Conservation (phyloP, 2,888 invertebrate species). For the Euzophera pinguis region DNA sequence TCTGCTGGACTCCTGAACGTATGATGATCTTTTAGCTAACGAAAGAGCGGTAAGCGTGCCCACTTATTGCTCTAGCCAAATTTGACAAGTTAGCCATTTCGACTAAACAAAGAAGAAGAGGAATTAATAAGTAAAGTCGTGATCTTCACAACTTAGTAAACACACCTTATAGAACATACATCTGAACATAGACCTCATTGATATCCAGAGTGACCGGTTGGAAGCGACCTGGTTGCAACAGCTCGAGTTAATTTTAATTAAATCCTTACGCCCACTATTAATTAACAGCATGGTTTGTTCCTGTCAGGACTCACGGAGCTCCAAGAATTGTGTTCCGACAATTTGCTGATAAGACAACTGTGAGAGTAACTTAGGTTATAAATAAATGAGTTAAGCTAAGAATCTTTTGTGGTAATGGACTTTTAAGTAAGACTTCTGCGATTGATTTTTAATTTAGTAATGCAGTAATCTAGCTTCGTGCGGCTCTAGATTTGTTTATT, state of each 20-base stretch:
- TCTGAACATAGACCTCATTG: background rate
- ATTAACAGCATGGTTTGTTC: conserved; percentile 7
- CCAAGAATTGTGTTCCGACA: conserved; percentile 12
- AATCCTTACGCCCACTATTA: conserved; percentile 6
- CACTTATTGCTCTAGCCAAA: too few species aligned
- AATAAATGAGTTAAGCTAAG: background rate
- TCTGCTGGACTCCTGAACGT: too few species aligned
- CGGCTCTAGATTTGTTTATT: too few species aligned
- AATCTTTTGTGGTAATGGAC: background rate
- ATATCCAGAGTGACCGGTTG: conserved; percentile 8
- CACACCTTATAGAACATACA: background rate
- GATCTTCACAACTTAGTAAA: too few species aligned
- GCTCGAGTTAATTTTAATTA: conserved; percentile 3
- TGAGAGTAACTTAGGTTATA: conserved; percentile 16
- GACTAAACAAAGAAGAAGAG: too few species aligned
- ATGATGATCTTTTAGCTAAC: too few species aligned
- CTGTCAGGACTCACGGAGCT: background rate
- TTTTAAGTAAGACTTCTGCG: too few species aligned
- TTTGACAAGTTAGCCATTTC: too few species aligned
- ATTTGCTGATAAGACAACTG: conserved; percentile 7
- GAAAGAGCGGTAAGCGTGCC: too few species aligned
- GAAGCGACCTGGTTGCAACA: conserved; percentile 7
- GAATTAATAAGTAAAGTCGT: too few species aligned
- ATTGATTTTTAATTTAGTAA: too few species aligned
- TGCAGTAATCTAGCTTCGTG: too few species aligned